Evolutionary conservation across 2,888 invertebrate genomes (phyloP), one percentile per base, ranked within the genome.

Genomic region (Heliconius sara): DNA sequence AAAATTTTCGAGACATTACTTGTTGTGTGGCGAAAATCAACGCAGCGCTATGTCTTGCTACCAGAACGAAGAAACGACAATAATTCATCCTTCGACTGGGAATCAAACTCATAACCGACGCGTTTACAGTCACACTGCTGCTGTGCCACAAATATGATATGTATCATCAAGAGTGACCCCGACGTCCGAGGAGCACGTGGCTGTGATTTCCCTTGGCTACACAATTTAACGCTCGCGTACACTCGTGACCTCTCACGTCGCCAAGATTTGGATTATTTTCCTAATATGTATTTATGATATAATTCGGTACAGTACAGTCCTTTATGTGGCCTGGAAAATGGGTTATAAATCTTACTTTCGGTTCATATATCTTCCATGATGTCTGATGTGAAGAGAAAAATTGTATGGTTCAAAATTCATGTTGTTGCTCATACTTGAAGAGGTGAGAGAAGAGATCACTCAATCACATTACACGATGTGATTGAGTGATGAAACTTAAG

Each of bases 181-280:
- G 57, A 30, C 27, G 39, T 47, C 34, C 34, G 34, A 34, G 39
- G 43, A 47, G 47, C 63, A 65, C 75, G 63, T 65, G 65, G 75
- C 47, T 9, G 34, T 78, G 66, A 80, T 80, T 80, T 80, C 80
- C 80, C 80, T 30, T 39, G 80, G 68, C 80, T 65, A 76, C 75
- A 65, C 71, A 71, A 76, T 79, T 60, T 71, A 76, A 76, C 76
- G 79, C 79, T 68, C 52, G 47, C 47, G 52, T 43, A 70, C 76
- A 65, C 34, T 52, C 27, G 70, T 76, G 75, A 57, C 75, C 63
- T 76, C 19, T 66, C 75, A 65, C 47, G 65, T 66, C 66, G 19
- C 43, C 30, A 22, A 65, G 43, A 75, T 75, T 75, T 75, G 63
- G 39, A 39, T 65, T 63, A 65, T 75, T 75, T 75, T 66, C 47